Base-by-base conservation (phyloP, 1,140 invertebrate species). In the Dendroctonus ponderosae region DNA sequence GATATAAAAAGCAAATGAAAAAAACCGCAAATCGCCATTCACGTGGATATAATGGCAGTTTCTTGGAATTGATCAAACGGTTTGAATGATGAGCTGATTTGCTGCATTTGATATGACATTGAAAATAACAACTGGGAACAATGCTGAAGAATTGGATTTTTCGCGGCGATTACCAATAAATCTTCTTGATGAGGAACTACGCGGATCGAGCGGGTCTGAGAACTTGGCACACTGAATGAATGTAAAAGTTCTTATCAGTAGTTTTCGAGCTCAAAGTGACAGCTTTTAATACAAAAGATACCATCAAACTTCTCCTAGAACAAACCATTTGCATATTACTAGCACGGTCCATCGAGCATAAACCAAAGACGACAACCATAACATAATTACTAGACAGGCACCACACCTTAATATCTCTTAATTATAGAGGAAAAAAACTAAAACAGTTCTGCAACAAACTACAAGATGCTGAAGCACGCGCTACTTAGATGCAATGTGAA, bases 1-100 rank as follows among this genome's bases (percentile, higher is more conserved):
- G 39, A 48, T 12, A 42, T 7, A 58, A 61, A 61, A 59, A n/a
- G 26, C 26, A 26, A 51, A 50, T n/a, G 6, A 7, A 7, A 15
- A 51, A 50, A 61, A 49, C n/a, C n/a, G 41, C 11, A 51, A 41
- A 61, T 61, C 51, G 46, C n/a, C 5, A 14, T n/a, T 26, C 59
- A 43, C 59, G 59, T 51, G 46, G 48, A 50, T 50, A 51, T 61
- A 61, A 61, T 61, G 11, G 26, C 26, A 26, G 26, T 26, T 26
- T 26, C 26, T 26, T 2, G 26, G 26, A 26, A 26, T 26, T 26
- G 26, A 1, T 26, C 26, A 26, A 26, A 26, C 26, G 26, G 26
- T 26, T 26, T 26, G 26, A 26, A 26, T 26, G 26, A 26, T 26
- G 26, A 26, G 26, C 26, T 26, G 26, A 26, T 26, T 26, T 3